A percentile compares a stretch with the other conserved stretches of the same genome.
These are phyloP conservation scores for Lasiurus borealis DNA, from an alignment of 2,113 vertebrate genomes.

Conservation along the genomic window DNA sequence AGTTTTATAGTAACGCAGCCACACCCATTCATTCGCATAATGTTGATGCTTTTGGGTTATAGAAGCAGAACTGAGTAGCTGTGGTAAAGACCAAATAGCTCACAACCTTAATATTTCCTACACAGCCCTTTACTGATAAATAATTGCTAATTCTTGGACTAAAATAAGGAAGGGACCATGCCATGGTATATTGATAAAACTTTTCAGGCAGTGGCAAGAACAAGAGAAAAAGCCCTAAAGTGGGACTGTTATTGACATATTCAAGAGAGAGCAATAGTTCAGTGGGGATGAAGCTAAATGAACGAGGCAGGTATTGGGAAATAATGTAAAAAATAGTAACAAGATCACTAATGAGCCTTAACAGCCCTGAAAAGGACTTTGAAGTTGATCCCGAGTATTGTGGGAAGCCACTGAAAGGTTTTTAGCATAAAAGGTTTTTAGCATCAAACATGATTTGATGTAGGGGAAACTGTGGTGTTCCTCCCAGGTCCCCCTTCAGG, in stretches of 20 bases:
- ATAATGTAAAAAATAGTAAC: neutral
- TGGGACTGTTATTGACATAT: neutral
- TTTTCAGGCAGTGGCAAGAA: neutral
- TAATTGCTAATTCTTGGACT: neutral
- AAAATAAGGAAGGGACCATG: neutral
- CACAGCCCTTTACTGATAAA: neutral
- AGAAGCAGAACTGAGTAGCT: neutral
- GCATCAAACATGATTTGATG: neutral
- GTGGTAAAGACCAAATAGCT: neutral
- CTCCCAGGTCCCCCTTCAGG: neutral
- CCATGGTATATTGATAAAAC: neutral
- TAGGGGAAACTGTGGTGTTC: too few species aligned
- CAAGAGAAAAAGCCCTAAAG: neutral
- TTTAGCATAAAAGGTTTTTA: neutral
- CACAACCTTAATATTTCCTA: neutral
- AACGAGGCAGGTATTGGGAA: neutral
- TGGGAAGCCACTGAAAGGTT: neutral
- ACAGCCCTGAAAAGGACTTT: neutral
- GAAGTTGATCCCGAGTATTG: neutral
- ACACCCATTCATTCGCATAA: neutral
- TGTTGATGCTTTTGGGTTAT: neutral
- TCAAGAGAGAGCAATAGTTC: neutral
- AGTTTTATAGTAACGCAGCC: neutral
- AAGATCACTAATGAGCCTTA: neutral
- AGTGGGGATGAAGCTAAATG: neutral